A percentile compares a stretch with the other conserved stretches of the same genome.
phyloP scores from a whole-genome alignment of 2,797 vertebrate genomes.

The Gallirallus australis region DNA sequence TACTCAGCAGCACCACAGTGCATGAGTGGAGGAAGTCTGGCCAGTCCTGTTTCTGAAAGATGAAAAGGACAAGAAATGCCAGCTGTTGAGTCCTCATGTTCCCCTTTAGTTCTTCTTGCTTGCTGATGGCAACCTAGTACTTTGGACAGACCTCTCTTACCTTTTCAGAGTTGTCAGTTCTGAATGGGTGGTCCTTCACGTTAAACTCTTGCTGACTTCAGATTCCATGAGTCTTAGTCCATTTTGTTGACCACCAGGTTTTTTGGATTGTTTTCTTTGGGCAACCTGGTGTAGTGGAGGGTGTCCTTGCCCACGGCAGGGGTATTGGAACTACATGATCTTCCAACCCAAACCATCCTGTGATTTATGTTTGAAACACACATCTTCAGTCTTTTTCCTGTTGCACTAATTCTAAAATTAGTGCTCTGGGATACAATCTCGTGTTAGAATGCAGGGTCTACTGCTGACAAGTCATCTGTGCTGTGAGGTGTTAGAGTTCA shows the following conservation, averaged over 20 bases:
- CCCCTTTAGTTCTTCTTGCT: neutral
- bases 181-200: neutral
- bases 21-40: neutral
- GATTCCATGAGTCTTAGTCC: neutral
- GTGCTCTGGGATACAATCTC: neutral
- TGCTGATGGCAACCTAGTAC: neutral
- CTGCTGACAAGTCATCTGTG: neutral
- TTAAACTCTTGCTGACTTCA: neutral
- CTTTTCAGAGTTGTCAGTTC: neutral
- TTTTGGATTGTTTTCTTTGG: neutral
- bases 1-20: neutral
- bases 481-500: neutral
- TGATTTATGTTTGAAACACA: neutral
- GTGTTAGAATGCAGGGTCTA: neutral
- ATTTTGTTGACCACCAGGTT: fast-evolving
- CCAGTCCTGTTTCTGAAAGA: neutral
- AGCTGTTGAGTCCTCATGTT: neutral
- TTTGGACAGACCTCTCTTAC: neutral
- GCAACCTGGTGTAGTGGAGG: too few species aligned
- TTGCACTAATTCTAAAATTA: neutral
- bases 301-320: too few species aligned
- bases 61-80: neutral
- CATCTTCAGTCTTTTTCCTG: neutral
- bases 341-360: too few species aligned
- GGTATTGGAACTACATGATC: too few species aligned